Evolutionary conservation across 2,888 invertebrate genomes (phyloP), one percentile per base, ranked within the genome.

Genomic region (Tupiocoris notatus): DNA sequence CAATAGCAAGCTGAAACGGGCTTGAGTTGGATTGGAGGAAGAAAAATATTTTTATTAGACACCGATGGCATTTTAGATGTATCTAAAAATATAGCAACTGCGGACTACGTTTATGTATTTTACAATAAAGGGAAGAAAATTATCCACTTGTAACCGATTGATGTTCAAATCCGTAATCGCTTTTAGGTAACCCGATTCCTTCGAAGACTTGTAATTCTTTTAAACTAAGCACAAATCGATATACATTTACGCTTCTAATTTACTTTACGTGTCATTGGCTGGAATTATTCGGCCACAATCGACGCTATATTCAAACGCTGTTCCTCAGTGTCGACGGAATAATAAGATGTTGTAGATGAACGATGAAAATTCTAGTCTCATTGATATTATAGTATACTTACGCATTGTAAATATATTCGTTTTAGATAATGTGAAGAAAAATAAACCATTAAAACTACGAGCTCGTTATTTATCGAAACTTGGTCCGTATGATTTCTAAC

Each of bases 361-460:
- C 18, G 67, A 22, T 67, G 20, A 67, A 24, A 70, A 70, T 70
- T 70, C 70, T 70, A 70, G 70, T 70, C 70, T 59, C 70, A 59
- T 25, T 67, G 56, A 67, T 70, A 70, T 70, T 70, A 39, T 39
- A 39, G 39, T 7, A 12, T 70, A 70, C 57, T 20, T 59, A 61
- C 59, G 59, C 25, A 70, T 17, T 70, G 70, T 70, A 70, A 58
- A 70, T 70, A 70, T 70, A 70, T 59, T 59, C 58, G 70, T 70
- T 70, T 70, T 58, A 58, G 23, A 23, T 58, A 58, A 70, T 22
- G 24, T 61, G 61, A 59, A 54, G 23, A 18, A 20, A 22, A 67
- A 67, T 67, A 67, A 67, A 67, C 65, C 3, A 39, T 25, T 65
- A 1, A 25, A 65, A 65, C 25, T 16, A 23, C 63, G n/a, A n/a